Conservation (phyloP, 2,888 invertebrate genomes). For the Mythimna lalbum region DNA sequence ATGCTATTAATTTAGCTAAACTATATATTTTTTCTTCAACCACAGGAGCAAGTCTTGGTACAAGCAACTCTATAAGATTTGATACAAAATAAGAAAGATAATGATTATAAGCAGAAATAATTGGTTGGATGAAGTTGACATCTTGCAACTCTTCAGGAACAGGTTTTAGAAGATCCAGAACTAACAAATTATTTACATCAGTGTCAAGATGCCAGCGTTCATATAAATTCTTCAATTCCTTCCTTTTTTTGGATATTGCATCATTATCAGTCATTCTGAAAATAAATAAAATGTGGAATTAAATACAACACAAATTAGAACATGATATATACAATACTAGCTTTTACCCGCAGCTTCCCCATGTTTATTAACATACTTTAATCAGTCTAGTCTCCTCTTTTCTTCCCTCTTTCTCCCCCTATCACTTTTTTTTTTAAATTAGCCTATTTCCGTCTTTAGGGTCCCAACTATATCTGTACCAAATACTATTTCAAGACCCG, state of each 20-base stretch:
- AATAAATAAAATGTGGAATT: conserved; percentile 42
- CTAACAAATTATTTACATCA: conserved; percentile 72
- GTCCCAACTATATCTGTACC: too few relatives aligned
- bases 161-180: conserved; percentile 79
- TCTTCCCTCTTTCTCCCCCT: too few relatives aligned
- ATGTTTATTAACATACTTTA: too few relatives aligned
- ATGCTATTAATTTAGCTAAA: conserved; percentile 80
- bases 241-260: conserved; percentile 70
- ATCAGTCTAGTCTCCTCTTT: too few relatives aligned
- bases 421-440: too few relatives aligned
- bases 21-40: conserved; percentile 75
- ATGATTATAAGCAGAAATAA: conserved; percentile 82
- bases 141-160: conserved; percentile 79
- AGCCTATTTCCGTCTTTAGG: too few relatives aligned
- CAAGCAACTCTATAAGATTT: conserved; percentile 77
- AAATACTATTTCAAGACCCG: too few relatives aligned
- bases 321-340: not conserved
- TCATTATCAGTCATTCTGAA: conserved; percentile 71
- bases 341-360: too few relatives aligned
- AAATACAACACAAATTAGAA: not conserved
- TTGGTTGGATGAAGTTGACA: conserved; percentile 80
- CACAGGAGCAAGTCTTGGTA: conserved; percentile 75
- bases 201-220: conserved; percentile 84
- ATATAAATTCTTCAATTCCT: conserved; percentile 78
- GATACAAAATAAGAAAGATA: conserved; percentile 80